Evolutionary conservation across 2,888 invertebrate species (phyloP), one percentile per base, ranked within the genome.

Genomic region (Heliconius sara): DNA sequence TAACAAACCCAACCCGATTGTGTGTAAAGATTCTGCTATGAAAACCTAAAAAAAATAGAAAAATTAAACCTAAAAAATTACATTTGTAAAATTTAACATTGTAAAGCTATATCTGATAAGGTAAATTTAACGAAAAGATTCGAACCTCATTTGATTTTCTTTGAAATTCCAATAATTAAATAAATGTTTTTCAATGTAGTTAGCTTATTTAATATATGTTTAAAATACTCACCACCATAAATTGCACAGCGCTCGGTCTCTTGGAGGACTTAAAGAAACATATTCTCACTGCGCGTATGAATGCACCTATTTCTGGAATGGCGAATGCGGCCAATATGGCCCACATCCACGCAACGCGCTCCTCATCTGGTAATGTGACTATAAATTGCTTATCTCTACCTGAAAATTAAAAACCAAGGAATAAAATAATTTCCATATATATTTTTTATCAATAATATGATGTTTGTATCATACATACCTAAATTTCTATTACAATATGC

Each of bases 291-390:
- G 98, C 97, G 79, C 98, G 96, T 86, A 99, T 97, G 83, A 99
- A 95, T 3, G 98, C 97, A 77, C 99, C 98, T 80, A 98, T 94
- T 93, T 99, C 99, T 0, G 99, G 99, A 76, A 98, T 96, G 63
- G 98, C 96, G 88, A 98, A 98, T 4, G 98, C 98, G 84, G 98
- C 97, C 77, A 99, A 94, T 76, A 99, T 91, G 81, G 98, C 98
- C 98, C 99, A 99, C 91, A 98, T 97, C 98, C 98, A 99, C 72
- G 97, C 98, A 83, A 98, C 97, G 78, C 98, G 96, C 92, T 99
- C 98, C 85, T 97, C 97, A 85, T 97, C 97, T 39, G 98, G 98
- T 84, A 98, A 94, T 85, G 96, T 96, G 13, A 97, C 98, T 87
- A 97, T 95, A 90, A 97, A 98, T 92, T 97, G 97, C 91, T 98